Evolutionary conservation across 1,140 invertebrate genomes (phyloP), one percentile per base, ranked within the genome.

Genomic region (Rhyzopertha dominica): DNA sequence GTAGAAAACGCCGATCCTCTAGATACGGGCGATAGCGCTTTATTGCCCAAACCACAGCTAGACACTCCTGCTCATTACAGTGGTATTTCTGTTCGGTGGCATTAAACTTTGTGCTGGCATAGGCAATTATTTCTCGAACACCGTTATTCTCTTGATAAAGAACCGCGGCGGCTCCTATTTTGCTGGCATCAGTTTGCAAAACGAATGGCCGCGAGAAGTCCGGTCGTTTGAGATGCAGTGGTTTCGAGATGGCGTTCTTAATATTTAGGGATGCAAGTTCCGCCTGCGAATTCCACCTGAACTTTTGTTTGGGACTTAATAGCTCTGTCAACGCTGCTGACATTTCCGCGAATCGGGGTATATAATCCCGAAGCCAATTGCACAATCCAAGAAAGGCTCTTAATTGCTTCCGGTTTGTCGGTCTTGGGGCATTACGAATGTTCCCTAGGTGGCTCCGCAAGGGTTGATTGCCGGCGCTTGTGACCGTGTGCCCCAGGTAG

Each of bases 11-110:
- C 23, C 39, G 41, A 19, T 34, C 59, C 34, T 63, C 54, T 24
- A 58, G 19, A 25, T 56, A 58, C 4, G 23, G 19, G 23, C 53
- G 35, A 34, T 65, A 65, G 19, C 65, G 56, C 28, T 62, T 48
- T 1, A 73, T 54, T 1, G 61, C 63, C 49, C 54, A 61, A 2
- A 72, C 35, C 10, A 73, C 51, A n/a, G n/a, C n/a, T n/a, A n/a
- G n/a, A n/a, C n/a, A n/a, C n/a, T n/a, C n/a, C n/a, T n/a, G n/a
- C n/a, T n/a, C n/a, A n/a, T n/a, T n/a, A n/a, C n/a, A n/a, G n/a
- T n/a, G n/a, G n/a, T n/a, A n/a, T 32, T 17, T 12, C 18, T 32
- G 5, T 14, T n/a, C 13, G 13, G 30, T 12, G 13, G 8, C 35
- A 7, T 17, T 37, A 4, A 37, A 19, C 20, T 37, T 37, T 9